A percentile compares a stretch with the other conserved stretches of the same genome.
phyloP scores from a whole-genome alignment of 2,888 invertebrate species.

The Actias luna region DNA sequence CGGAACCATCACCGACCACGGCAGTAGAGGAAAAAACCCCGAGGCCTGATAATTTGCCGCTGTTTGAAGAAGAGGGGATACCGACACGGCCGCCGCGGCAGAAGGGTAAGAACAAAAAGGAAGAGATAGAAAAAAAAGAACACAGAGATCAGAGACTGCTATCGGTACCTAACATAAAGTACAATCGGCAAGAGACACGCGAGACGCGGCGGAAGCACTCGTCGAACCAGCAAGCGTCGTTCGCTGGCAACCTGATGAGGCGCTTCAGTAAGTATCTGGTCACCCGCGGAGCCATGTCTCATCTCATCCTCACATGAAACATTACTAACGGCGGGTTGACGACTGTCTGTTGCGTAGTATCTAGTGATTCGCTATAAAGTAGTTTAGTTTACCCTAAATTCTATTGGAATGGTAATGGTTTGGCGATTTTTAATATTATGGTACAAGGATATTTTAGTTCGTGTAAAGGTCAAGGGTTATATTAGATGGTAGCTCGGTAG shows the following conservation, averaged over 20 bases:
- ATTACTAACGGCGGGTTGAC: conserved; percentile 33
- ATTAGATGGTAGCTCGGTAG: conserved; percentile 59
- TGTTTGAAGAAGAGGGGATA: conserved; percentile 60
- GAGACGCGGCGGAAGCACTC: conserved; percentile 80
- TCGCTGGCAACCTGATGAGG: conserved; percentile 89
- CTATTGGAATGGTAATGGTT: conserved; percentile 72
- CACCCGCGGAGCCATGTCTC: conserved; percentile 33
- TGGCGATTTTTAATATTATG: conserved; percentile 54
- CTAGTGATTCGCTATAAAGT: conserved; percentile 54
- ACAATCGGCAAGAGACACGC: conserved; percentile 77
- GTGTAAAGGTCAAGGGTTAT: conserved; percentile 38
- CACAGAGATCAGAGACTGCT: conserved; percentile 86
- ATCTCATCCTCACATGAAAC: conserved; percentile 36
- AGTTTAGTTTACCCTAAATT: conserved; percentile 64
- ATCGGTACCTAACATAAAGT: conserved; percentile 90
- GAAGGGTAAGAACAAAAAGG: conserved; percentile 63
- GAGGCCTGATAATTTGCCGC: conserved; percentile 85
- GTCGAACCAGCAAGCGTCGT: conserved; percentile 74
- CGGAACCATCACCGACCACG: conserved; percentile 40
- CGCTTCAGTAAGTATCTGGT: conserved; percentile 92
- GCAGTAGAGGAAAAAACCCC: conserved; percentile 39
- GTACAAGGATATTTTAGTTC: conserved; percentile 58
- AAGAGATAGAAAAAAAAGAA: conserved; percentile 45
- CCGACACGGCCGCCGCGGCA: conserved; percentile 75
- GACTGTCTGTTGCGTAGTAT: conserved; percentile 41